Evolutionary conservation across 2,797 vertebrate genomes (phyloP).

Genomic region (Sebastes taczanowskii): DNA sequence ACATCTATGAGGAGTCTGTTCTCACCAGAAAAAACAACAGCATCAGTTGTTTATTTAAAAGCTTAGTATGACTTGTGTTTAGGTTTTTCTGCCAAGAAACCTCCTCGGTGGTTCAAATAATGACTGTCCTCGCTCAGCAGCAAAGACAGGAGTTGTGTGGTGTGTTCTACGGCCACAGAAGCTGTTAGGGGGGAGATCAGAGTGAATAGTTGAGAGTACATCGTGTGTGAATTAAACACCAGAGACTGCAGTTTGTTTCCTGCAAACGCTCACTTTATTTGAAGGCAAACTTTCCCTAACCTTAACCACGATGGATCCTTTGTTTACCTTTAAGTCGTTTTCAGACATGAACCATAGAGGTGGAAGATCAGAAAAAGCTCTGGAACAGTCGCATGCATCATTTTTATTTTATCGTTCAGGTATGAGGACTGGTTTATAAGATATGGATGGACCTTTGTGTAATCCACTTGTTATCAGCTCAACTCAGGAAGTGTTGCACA

Average conservation of each 20-base stretch:
- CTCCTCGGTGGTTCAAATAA: background rate
- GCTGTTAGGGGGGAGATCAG: background rate
- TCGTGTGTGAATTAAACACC: background rate
- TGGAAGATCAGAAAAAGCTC: background rate
- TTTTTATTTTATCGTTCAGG: background rate
- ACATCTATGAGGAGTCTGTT: slow-evolving; percentile 46
- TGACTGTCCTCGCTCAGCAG: background rate
- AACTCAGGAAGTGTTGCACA: slow-evolving; percentile 38
- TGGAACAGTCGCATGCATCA: background rate
- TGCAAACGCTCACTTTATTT: background rate
- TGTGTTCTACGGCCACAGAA: background rate
- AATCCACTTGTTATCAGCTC: slow-evolving; percentile 63
- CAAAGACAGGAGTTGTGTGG: background rate
- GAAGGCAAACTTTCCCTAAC: background rate
- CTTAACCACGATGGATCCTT: background rate
- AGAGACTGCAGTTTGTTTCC: background rate
- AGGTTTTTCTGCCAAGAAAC: slow-evolving; percentile 1
- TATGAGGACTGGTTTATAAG: background rate
- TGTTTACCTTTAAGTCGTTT: background rate
- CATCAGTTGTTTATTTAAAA: background rate
- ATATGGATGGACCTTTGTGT: slow-evolving; percentile 21
- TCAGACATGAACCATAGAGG: background rate
- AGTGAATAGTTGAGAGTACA: background rate
- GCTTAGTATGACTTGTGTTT: background rate
- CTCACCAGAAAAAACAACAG: slow-evolving; percentile 2